Evolutionary conservation across 1,140 invertebrate genomes (phyloP).

Genomic region (Sinella curviseta): DNA sequence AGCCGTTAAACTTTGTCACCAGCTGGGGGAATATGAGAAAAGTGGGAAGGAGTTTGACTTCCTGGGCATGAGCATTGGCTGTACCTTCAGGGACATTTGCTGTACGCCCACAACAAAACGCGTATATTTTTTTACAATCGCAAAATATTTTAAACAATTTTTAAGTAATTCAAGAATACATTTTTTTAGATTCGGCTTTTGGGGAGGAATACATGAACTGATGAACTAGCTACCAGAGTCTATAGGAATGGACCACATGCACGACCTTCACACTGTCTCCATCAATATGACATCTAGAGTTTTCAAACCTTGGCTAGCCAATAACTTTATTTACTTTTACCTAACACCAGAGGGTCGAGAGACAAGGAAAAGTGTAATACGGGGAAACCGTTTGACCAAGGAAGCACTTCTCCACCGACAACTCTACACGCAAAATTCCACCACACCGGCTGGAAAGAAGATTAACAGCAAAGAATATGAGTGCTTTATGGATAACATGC

Average conservation of each 20-base stretch:
- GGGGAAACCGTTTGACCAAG: neutral
- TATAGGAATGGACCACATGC: neutral
- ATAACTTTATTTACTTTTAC: neutral
- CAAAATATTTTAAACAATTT: neutral
- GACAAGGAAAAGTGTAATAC: neutral
- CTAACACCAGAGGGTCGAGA: neutral
- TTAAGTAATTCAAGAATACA: neutral
- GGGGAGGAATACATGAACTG: constrained; percentile 4
- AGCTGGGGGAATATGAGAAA: neutral
- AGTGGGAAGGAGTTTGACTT: neutral
- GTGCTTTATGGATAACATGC: neutral
- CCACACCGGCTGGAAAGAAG: neutral
- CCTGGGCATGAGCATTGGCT: neutral
- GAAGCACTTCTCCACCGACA: neutral
- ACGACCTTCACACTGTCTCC: neutral
- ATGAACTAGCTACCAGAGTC: neutral
- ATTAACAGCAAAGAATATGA: neutral
- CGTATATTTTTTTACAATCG: neutral
- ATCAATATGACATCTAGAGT: neutral
- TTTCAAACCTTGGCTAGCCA: neutral
- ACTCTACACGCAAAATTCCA: neutral
- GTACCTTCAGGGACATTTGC: neutral
- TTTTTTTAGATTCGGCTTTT: constrained; percentile 9
- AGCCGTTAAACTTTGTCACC: neutral
- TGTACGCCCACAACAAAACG: neutral